Evolutionary conservation across 2,888 invertebrate genomes (phyloP).

Genomic region (Sisyra nigra): DNA sequence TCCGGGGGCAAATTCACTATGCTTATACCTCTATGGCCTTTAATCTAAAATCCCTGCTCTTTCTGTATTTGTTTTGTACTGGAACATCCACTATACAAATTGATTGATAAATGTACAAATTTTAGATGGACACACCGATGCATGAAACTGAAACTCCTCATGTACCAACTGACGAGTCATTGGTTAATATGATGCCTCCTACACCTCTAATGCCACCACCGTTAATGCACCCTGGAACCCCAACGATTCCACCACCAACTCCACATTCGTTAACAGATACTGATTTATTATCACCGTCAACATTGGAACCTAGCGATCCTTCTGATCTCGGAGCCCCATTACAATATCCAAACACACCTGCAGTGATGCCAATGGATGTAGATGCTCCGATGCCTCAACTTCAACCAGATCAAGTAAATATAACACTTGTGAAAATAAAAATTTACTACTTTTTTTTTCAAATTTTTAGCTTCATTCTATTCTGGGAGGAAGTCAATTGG

Average conservation of each 20-base stretch:
- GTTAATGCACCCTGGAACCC: slow-evolving; percentile 16
- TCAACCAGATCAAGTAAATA: slow-evolving; percentile 33
- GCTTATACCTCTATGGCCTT: no score
- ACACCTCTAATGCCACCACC: slow-evolving; percentile 18
- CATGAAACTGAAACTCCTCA: slow-evolving; percentile 20
- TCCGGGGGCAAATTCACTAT: no score
- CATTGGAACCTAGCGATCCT: slow-evolving; percentile 6
- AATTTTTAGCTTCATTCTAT: no score
- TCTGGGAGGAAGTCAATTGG: no score
- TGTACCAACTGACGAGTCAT: slow-evolving; percentile 20
- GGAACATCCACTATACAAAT: background rate
- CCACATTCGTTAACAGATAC: slow-evolving; percentile 2
- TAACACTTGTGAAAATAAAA: slow-evolving; percentile 14
- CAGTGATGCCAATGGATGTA: slow-evolving; percentile 24
- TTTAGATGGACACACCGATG: slow-evolving; percentile 22
- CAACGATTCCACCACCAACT: slow-evolving; percentile 13
- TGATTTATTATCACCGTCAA: slow-evolving; percentile 6
- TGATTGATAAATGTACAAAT: background rate
- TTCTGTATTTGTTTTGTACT: no score
- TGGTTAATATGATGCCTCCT: slow-evolving; percentile 21
- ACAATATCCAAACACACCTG: slow-evolving; percentile 12
- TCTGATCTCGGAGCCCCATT: slow-evolving; percentile 13
- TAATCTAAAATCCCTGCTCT: no score
- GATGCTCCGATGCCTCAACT: slow-evolving; percentile 50
- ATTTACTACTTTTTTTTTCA: no score